These are phyloP conservation scores for Heteropelma amictum DNA, from an alignment of 2,888 invertebrate species.

Conservation along the genomic window DNA sequence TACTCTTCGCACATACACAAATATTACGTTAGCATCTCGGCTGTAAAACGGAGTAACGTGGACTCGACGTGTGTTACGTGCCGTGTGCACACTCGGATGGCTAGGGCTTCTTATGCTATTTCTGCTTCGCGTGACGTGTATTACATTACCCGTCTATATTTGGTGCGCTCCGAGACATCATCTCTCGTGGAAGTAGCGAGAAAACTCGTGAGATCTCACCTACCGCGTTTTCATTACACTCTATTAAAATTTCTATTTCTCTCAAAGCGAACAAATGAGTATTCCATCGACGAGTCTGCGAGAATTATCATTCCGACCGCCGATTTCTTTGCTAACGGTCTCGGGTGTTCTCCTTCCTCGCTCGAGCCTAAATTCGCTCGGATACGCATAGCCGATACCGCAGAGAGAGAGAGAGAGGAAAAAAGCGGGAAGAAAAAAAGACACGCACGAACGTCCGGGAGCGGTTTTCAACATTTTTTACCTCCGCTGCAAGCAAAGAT, in stretches of 20 bases:
- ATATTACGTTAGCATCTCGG: slow-evolving; percentile 29
- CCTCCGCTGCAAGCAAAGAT: too few species aligned
- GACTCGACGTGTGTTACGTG: slow-evolving; percentile 64
- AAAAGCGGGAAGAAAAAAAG: neutral
- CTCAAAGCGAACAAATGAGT: too few species aligned
- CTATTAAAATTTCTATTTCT: slow-evolving; percentile 55
- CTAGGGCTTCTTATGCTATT: slow-evolving; percentile 80
- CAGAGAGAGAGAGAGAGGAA: neutral
- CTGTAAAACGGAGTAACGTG: slow-evolving; percentile 29
- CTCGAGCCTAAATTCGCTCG: neutral
- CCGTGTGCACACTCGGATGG: slow-evolving; percentile 79
- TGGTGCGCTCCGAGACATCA: slow-evolving; percentile 70
- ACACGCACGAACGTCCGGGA: too few species aligned
- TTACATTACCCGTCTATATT: slow-evolving; percentile 82
- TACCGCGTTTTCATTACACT: slow-evolving; percentile 34
- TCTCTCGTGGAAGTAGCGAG: slow-evolving; percentile 7
- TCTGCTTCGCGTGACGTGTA: slow-evolving; percentile 79
- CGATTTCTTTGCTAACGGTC: slow-evolving; percentile 25
- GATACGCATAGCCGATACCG: too few species aligned
- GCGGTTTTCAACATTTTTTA: too few species aligned
- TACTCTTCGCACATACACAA: slow-evolving; percentile 41
- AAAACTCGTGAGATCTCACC: slow-evolving; percentile 31
- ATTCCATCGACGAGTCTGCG: neutral
- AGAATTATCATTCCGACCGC: slow-evolving; percentile 34
- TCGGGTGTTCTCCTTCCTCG: slow-evolving; percentile 5